Evolutionary conservation across 1,140 invertebrate species (phyloP).

Genomic region (Pomphorhynchus laevis): DNA sequence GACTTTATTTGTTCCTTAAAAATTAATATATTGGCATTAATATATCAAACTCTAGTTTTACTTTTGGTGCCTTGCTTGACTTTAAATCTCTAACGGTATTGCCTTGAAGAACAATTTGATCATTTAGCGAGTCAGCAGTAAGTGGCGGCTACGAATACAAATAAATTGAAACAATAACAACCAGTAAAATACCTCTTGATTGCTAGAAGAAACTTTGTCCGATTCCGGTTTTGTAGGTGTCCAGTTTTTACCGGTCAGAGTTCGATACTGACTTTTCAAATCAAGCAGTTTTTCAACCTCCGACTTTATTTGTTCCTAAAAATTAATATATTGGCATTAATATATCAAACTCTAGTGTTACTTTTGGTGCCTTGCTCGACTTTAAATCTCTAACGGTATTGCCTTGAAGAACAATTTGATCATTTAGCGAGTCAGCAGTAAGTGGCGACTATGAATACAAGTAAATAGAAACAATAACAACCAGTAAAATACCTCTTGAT

Average conservation of each 20-base stretch:
- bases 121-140: no score
- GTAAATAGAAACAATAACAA: no score
- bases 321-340: constrained; percentile 5
- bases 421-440: no score
- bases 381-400: constrained; percentile 30
- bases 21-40: background rate
- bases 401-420: constrained; percentile 30
- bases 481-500: no score
- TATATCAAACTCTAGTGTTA: no score
- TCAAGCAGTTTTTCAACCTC: constrained; percentile 28
- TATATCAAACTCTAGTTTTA: constrained; percentile 10
- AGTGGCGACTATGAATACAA: no score
- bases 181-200: no score
- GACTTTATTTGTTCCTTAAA: constrained; percentile 26
- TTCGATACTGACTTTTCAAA: constrained; percentile 35
- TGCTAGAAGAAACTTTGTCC: no score
- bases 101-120: constrained; percentile 30
- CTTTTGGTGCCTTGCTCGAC: constrained; percentile 15
- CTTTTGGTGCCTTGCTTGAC: constrained; percentile 15
- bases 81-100: constrained; percentile 30
- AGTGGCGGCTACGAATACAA: no score
- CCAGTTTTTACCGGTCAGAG: constrained; percentile 18
- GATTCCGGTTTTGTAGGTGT: no score
- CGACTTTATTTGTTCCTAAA: constrained; percentile 23
- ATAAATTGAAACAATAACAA: no score